Base-by-base conservation (phyloP, 1,140 invertebrate species). In the Drosophila hydei region DNA sequence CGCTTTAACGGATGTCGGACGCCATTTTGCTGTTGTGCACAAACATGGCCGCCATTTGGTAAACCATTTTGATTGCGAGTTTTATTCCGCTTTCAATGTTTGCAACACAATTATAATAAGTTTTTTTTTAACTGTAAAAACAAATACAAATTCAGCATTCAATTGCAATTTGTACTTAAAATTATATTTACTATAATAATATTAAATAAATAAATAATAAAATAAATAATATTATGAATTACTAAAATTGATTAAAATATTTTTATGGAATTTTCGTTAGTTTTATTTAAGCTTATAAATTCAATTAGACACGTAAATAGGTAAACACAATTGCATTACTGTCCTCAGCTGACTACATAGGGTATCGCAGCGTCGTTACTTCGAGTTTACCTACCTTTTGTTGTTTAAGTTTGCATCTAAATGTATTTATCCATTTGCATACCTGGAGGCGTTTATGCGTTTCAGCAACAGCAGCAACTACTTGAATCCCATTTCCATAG, bases 401-500 rank as follows among this genome's bases (percentile, higher is more conserved):
- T 16, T 50, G 23, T 16, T 27, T 30, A 30, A 50, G 14, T 50
- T 50, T 50, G 47, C 47, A 88, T 83, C 80, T 69, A 67, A 79
- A 69, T 88, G 88, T 88, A 81, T 87, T 88, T 88, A 88, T 88
- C 47, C 47, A 27, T 50, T 50, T 88, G 83, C 83, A 88, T 79
- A 83, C 76, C 83, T 73, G 67, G 36, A 76, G 83, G 83, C 83
- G 78, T 83, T 87, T 83, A 87, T 76, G 75, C 72, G 69, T 54
- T 45, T 47, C 42, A 69, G 30, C n/a, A 64, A 40, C 23, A 6
- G 25, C 56, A 59, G 40, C 33, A 58, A 30, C 36, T 47, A 58
- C 21, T 60, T 21, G 19, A 42, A 56, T 12, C 38, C n/a, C 21
- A 56, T 56, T 56, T 56, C 54, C 54, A 56, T 56, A 43, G 21